phyloP scores from a whole-genome alignment of 1,140 invertebrate genomes.

The Listronotus oregonensis region DNA sequence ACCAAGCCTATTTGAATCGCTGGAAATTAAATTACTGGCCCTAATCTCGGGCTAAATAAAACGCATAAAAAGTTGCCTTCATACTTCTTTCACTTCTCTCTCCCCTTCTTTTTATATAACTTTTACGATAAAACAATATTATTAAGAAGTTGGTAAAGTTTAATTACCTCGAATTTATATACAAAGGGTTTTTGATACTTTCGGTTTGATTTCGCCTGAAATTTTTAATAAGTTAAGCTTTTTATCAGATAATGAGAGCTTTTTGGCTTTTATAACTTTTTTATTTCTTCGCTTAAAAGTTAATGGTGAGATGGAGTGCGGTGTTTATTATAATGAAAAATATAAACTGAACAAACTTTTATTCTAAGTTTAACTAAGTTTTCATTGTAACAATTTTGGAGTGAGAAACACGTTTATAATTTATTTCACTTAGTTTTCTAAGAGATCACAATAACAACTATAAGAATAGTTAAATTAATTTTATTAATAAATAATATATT shows the following conservation, averaged over 20 bases:
- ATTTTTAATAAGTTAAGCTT: slow-evolving; percentile 27
- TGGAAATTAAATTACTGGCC: slow-evolving; percentile 25
- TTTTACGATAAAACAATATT: slow-evolving; percentile 27
- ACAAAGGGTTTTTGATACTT: slow-evolving; percentile 29
- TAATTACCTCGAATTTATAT: slow-evolving; percentile 29
- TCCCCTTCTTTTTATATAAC: slow-evolving; percentile 12
- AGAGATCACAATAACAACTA: too few relatives aligned
- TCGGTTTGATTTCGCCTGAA: slow-evolving; percentile 28
- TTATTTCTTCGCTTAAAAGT: slow-evolving; percentile 18
- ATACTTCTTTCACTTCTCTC: slow-evolving; percentile 8
- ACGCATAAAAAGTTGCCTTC: slow-evolving; percentile 21
- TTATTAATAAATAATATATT: too few relatives aligned
- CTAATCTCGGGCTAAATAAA: slow-evolving; percentile 16
- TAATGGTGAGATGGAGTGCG: not conserved
- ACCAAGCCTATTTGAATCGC: slow-evolving; percentile 20
- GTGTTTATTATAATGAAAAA: not conserved
- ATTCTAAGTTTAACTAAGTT: too few relatives aligned
- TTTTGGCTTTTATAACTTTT: slow-evolving; percentile 27
- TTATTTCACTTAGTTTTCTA: too few relatives aligned
- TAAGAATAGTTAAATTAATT: too few relatives aligned
- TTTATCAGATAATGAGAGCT: slow-evolving; percentile 30
- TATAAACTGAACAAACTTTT: not conserved
- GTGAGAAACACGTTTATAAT: too few relatives aligned
- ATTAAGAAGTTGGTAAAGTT: slow-evolving; percentile 27
- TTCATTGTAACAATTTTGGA: too few relatives aligned